phyloP scores from a whole-genome alignment of 2,797 vertebrate genomes.

The Fundulus diaphanus region DNA sequence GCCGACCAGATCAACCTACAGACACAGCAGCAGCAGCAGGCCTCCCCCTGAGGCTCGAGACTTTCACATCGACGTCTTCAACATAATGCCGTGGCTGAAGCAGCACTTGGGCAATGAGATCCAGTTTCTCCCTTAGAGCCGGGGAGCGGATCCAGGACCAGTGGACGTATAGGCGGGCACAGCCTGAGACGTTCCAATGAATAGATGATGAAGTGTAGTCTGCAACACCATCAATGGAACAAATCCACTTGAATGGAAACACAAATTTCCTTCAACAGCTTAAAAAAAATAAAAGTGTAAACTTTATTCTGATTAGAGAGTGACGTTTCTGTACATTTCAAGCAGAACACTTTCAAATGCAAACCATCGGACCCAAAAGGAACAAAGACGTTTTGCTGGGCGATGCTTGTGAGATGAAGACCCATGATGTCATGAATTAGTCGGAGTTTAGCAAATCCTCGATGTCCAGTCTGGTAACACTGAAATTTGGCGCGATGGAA shows the following conservation, averaged over 20 bases:
- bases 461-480: background rate
- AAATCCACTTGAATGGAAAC: background rate
- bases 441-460: background rate
- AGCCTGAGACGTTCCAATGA: background rate
- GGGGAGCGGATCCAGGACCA: slow-evolving; percentile 18
- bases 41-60: slow-evolving; percentile 70
- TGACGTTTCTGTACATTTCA: background rate
- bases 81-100: slow-evolving; percentile 77
- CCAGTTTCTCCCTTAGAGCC: slow-evolving; percentile 64
- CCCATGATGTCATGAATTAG: background rate
- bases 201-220: background rate
- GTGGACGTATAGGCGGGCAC: background rate
- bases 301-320: background rate
- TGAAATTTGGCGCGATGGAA: background rate
- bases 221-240: background rate
- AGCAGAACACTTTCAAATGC: background rate
- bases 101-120: slow-evolving; percentile 64
- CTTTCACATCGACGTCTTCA: slow-evolving; percentile 81
- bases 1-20: fast-evolving
- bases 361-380: background rate
- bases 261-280: background rate
- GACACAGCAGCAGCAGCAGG: fast-evolving
- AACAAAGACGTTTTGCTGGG: background rate
- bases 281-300: background rate
- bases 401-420: too few relatives aligned